Percentiles rank a stretch among this genome's conserved stretches.
phyloP scores from a whole-genome alignment of 64 coral and sea anemone species.

The Pachyseris speciosa region DNA sequence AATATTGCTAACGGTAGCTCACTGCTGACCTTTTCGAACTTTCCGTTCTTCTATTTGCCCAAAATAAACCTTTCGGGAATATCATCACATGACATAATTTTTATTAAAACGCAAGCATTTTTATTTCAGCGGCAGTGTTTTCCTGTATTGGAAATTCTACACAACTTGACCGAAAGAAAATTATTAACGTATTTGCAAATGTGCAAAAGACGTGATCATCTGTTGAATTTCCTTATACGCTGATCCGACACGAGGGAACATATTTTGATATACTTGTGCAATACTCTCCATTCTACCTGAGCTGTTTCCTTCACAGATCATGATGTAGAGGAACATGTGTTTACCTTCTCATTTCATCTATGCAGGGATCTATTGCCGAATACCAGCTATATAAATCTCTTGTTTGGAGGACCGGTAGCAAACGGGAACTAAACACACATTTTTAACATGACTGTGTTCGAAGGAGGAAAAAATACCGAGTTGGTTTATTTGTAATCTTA shows the following conservation, averaged over 20 bases:
- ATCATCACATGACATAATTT: neutral
- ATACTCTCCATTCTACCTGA: too few relatives aligned
- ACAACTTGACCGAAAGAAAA: too few relatives aligned
- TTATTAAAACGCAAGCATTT: neutral
- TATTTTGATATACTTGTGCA: too few relatives aligned
- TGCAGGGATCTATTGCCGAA: neutral
- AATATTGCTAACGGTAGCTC: too few relatives aligned
- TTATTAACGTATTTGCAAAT: too few relatives aligned
- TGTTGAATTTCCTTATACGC: too few relatives aligned
- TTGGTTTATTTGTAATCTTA: neutral
- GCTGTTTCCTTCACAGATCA: too few relatives aligned
- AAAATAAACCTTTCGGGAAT: neutral
- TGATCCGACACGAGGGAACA: too few relatives aligned
- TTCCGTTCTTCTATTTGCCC: neutral
- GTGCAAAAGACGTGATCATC: too few relatives aligned
- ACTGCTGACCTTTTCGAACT: neutral
- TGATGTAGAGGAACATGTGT: neutral
- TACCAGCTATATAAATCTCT: neutral
- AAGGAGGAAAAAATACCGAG: slow-evolving; percentile 3
- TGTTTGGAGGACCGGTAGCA: neutral
- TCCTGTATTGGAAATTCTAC: neutral
- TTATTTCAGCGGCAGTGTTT: neutral
- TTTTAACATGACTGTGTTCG: neutral
- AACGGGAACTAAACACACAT: neutral
- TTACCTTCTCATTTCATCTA: neutral